Conservation (phyloP, 2,113 vertebrate genomes). For the Eulemur rufifrons region DNA sequence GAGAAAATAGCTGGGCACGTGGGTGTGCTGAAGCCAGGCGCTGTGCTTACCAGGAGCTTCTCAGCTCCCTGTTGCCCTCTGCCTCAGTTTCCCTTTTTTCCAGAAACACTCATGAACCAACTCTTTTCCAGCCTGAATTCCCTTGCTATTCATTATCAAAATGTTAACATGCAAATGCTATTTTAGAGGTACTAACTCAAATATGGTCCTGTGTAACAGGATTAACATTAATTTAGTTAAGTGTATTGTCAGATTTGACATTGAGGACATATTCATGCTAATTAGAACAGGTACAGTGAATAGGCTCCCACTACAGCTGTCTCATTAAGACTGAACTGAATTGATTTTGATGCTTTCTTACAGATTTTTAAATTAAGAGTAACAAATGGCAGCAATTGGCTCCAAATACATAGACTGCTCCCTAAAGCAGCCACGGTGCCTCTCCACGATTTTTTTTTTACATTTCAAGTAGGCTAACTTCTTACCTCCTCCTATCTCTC, state of each 20-base stretch:
- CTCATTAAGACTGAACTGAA: conserved; percentile 57
- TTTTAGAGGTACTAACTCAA: conserved; percentile 36
- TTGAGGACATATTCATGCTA: conserved; percentile 56
- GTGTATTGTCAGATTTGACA: conserved; percentile 61
- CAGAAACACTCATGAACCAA: not conserved
- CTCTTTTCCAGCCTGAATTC: conserved; percentile 16
- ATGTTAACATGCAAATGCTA: conserved; percentile 40
- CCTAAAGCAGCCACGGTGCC: not conserved
- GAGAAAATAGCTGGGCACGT: not conserved
- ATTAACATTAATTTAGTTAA: conserved; percentile 58
- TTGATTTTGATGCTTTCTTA: conserved; percentile 65
- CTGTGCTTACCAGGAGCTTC: not conserved
- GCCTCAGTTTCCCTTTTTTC: not conserved
- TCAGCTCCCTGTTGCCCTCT: not conserved
- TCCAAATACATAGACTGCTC: conserved; percentile 8
- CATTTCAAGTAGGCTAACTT: conserved; percentile 37
- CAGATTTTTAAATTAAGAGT: conserved; percentile 59
- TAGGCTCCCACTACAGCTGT: not conserved
- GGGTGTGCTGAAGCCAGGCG: fast-evolving
- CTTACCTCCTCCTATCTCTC: conserved; percentile 18
- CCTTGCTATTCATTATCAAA: conserved; percentile 6
- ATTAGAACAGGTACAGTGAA: conserved; percentile 55
- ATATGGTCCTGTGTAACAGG: not conserved
- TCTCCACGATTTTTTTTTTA: conserved; percentile 14
- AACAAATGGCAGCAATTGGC: conserved; percentile 34